Evolutionary conservation across 2,888 invertebrate species (phyloP), one percentile per base, ranked within the genome.

Genomic region (Drosophila setosimentum): DNA sequence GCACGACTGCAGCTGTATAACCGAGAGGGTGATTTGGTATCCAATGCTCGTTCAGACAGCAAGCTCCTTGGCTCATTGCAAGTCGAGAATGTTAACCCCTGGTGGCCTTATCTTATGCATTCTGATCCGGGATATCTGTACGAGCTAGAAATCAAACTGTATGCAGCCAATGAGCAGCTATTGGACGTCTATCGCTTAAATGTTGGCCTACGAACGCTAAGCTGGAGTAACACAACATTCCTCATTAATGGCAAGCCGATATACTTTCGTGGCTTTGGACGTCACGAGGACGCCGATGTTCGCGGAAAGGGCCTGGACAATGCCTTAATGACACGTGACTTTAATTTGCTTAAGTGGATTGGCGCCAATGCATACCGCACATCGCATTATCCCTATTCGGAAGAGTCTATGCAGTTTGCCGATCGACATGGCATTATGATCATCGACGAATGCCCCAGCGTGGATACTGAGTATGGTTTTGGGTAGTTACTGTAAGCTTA

Each of bases 301-400:
- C 95, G 98, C 82, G 99, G 99, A 0, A 98, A 99, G 93, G 99
- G 99, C 16, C 94, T 98, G 91, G 99, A 99, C 92, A 95, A 96
- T 68, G 96, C 97, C 0, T 94, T 98, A 7, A 95, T 98, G 91
- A 95, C 97, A 3, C 97, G 98, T 87, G 99, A 99, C 93, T 97
- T 99, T 92, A 98, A 98, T 92, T 94, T 99, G 68, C 95, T 99
- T 55, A 96, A 97, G 92, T 99, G 99, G 99, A 94, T 98, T 63
- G 98, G 99, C 1, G 99, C 97, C 0, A 99, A 99, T 93, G 95
- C 97, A 0, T 99, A 98, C 94, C 95, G 99, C 32, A 99, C 99
- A 0, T 99, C 99, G 0, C 99, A 99, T 93, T 99, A 99, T 93
- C 99, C 99, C 0, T 99, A 99, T 93, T 98, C 99, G 0, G 99